Conservation (phyloP, 2,797 vertebrate genomes). For the Agapornis canus region DNA sequence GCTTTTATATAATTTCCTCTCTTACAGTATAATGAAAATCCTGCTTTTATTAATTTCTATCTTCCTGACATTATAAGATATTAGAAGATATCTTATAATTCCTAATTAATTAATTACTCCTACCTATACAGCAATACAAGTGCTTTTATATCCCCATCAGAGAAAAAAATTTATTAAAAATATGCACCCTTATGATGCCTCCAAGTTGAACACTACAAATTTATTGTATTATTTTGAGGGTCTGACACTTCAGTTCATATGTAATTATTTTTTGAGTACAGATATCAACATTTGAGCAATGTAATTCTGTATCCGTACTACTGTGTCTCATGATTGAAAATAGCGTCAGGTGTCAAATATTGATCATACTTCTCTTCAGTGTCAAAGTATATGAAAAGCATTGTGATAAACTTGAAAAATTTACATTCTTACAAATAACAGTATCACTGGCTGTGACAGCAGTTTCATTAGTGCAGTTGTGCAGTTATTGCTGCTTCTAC, state of each 20-base stretch:
- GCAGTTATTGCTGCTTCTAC: background rate
- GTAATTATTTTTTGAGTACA: background rate
- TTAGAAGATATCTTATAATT: background rate
- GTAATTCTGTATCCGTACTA: background rate
- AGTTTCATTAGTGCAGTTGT: background rate
- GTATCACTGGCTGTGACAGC: background rate
- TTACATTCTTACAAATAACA: background rate
- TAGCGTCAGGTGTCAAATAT: background rate
- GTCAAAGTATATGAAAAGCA: background rate
- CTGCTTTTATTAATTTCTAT: background rate
- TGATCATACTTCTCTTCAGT: background rate
- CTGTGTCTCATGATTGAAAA: background rate
- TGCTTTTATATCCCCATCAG: background rate
- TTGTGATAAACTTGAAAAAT: background rate
- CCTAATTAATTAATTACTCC: background rate
- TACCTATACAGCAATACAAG: background rate
- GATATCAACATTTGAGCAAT: background rate
- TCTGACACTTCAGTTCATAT: background rate
- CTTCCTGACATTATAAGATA: background rate
- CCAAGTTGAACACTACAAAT: background rate
- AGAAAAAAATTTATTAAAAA: background rate
- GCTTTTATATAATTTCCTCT: background rate
- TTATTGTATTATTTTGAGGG: background rate
- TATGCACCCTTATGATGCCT: background rate
- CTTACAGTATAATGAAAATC: background rate